Conservation (phyloP, 1,140 invertebrate species). For the Coenobita brevimanus region DNA sequence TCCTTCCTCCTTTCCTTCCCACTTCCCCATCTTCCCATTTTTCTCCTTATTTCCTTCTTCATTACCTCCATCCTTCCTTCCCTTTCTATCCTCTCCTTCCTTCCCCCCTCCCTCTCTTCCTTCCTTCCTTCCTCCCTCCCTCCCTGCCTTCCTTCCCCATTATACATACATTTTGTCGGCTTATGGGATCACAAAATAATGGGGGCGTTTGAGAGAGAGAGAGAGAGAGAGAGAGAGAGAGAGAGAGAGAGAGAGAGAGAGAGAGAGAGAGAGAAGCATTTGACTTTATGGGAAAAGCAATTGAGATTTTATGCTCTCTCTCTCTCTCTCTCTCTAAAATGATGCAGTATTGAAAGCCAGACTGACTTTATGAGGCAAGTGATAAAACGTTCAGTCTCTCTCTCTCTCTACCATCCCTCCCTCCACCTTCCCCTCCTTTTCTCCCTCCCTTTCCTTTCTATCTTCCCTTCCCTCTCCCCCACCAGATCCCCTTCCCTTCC, state of each 20-base stretch:
- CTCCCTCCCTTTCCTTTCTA: not conserved
- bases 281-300: no score
- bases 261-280: no score
- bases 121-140: not conserved
- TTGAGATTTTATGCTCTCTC: no score
- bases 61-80: not conserved
- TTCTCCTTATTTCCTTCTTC: not conserved
- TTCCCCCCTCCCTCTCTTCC: not conserved
- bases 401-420: not conserved
- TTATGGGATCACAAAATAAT: no score
- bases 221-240: no score
- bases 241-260: no score
- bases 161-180: no score
- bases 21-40: not conserved
- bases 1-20: constrained; percentile 1
- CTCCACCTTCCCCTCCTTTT: not conserved
- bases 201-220: no score
- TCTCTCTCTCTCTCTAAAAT: no score
- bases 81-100: not conserved
- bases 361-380: no score
- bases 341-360: no score
- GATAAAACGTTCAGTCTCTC: not conserved
- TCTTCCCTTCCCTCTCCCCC: not conserved
- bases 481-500: not conserved
- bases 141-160: not conserved